Evolutionary conservation across 2,888 invertebrate genomes (phyloP), one percentile per base, ranked within the genome.

Genomic region (Idaea straminata): DNA sequence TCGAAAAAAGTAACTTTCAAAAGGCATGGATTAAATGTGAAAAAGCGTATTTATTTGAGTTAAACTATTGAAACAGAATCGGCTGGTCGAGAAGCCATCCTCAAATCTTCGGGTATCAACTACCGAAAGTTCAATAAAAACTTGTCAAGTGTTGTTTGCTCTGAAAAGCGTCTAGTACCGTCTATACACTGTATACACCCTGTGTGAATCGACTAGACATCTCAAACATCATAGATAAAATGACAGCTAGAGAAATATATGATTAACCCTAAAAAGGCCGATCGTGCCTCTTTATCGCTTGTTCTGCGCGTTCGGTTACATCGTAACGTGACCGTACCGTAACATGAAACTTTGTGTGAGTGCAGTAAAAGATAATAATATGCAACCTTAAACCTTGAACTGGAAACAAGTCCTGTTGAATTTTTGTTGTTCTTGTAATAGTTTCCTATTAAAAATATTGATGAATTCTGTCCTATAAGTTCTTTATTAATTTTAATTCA

Each of bases 121-220:
- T 67, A 64, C 59, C 59, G 62, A 65, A 69, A 71, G 66, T 65
- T 67, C 61, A 67, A 69, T 66, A 66, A 66, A 69, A 72, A 68
- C 66, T 73, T 67, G 65, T 64, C 62, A 62, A 71, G 72, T 47
- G 15, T 60, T 69, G 65, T 70, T 68, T 70, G 64, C 68, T 66
- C 66, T 68, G 66, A 68, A 69, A 71, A 70, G 67, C 61, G 71
- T 70, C 66, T 64, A 70, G 68, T 66, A 63, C 63, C 66, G n/a
- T n/a, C n/a, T 63, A 64, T 61, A 38, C n/a, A n/a, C n/a, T n/a
- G n/a, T n/a, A n/a, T n/a, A 47, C 47, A 47, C 5, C 47, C 13
- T 13, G 47, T 47, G 47, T 47, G 47, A 47, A 47, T 47, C 47
- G 13, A 47, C 47, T 47, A 47, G 47, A 47, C 2, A 7, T 47